A percentile compares a stretch with the other conserved stretches of the same genome.
phyloP scores from a whole-genome alignment of 1,140 invertebrate species.

The Heliconius congener region DNA sequence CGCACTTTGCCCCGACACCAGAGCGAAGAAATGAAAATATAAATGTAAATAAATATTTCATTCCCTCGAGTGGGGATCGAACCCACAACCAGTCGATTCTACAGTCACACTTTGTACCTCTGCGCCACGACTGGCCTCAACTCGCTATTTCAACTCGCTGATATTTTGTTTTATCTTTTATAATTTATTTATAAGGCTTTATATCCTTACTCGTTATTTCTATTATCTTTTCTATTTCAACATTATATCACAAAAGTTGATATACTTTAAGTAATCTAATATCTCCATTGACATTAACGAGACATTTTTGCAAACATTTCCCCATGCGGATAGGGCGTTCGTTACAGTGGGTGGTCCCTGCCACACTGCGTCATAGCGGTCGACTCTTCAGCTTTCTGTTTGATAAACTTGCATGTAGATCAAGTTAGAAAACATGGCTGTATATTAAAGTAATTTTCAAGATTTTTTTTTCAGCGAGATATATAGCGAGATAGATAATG shows the following conservation, averaged over 20 bases:
- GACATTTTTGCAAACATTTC: background rate
- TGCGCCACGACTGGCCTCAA: too few relatives aligned
- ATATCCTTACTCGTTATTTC: background rate
- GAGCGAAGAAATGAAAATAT: too few relatives aligned
- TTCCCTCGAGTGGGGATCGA: too few relatives aligned
- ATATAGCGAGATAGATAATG: too few relatives aligned
- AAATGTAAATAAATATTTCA: too few relatives aligned
- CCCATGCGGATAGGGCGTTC: background rate
- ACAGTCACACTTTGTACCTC: too few relatives aligned
- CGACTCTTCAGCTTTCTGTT: background rate
- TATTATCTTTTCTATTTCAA: background rate
- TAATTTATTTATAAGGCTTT: background rate
- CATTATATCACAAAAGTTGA: background rate
- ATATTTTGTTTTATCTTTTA: too few relatives aligned
- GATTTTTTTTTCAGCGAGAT: too few relatives aligned
- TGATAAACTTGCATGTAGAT: background rate
- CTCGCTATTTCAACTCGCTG: too few relatives aligned
- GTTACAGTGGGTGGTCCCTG: background rate
- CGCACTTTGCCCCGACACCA: too few relatives aligned
- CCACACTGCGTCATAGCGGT: slow-evolving; percentile 2
- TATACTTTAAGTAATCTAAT: background rate
- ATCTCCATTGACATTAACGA: background rate
- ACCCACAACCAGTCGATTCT: too few relatives aligned
- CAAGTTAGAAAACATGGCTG: background rate
- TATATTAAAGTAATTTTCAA: background rate